Conservation (phyloP, 2,888 invertebrate species). For the Listrodromus nycthemerus region DNA sequence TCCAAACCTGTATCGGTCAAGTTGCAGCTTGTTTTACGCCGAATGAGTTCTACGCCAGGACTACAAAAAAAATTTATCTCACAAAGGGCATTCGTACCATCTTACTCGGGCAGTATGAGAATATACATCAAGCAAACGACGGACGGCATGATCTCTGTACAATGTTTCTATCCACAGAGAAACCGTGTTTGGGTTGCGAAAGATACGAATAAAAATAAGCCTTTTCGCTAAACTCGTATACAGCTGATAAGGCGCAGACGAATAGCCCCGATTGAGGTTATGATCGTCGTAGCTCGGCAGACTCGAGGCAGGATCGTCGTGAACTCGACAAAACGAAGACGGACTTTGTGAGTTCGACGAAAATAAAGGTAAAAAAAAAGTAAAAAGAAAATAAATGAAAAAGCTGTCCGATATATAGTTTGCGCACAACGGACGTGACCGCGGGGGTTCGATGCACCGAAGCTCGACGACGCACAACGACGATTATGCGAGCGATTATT, state of each 20-base stretch:
- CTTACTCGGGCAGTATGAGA: slow-evolving; percentile 49
- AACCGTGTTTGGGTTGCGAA: slow-evolving; percentile 7
- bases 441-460: slow-evolving; percentile 50
- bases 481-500: slow-evolving; percentile 28
- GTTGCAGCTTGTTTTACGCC: background rate
- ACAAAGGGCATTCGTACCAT: slow-evolving; percentile 51
- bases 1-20: background rate
- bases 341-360: background rate
- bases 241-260: background rate
- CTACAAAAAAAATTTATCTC: background rate
- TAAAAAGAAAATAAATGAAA: background rate
- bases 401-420: slow-evolving; percentile 1
- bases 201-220: background rate
- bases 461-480: slow-evolving; percentile 29
- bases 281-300: background rate
- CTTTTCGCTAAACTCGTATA: background rate
- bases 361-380: background rate
- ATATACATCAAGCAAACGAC: slow-evolving; percentile 46
- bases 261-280: slow-evolving; percentile 8
- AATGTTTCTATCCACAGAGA: slow-evolving; percentile 17
- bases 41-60: background rate
- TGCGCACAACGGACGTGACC: slow-evolving; percentile 42
- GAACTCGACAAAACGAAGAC: background rate
- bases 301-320: background rate
- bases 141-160: slow-evolving; percentile 47